A percentile compares a stretch with the other conserved stretches of the same genome.
Conservation (phyloP, 2,113 vertebrate genomes). For the Pteropus alecto region DNA sequence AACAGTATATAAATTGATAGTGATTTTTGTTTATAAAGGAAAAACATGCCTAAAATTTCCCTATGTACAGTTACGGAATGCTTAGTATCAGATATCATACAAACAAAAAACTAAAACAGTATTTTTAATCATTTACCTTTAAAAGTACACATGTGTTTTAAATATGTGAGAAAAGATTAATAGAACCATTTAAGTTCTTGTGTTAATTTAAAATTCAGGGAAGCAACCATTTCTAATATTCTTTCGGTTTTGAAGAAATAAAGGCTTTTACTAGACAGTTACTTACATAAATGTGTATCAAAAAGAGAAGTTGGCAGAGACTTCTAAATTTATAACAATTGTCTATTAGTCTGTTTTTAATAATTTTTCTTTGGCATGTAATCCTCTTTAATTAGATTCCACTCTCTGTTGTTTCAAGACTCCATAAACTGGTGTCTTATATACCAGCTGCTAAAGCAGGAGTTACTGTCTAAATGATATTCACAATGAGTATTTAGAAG, state of each 20-base stretch:
- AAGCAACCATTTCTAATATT: slow-evolving; percentile 73
- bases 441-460: slow-evolving; percentile 88
- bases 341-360: slow-evolving; percentile 89
- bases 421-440: slow-evolving; percentile 88
- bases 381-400: slow-evolving; percentile 91
- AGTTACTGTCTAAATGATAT: slow-evolving; percentile 89
- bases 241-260: slow-evolving; percentile 73
- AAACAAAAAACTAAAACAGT: slow-evolving; percentile 48
- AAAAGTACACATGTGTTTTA: slow-evolving; percentile 75
- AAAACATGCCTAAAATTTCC: slow-evolving; percentile 19
- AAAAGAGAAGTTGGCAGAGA: slow-evolving; percentile 76
- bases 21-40: slow-evolving; percentile 16
- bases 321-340: slow-evolving; percentile 83
- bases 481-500: slow-evolving; percentile 89
- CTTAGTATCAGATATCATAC: background rate
- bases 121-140: slow-evolving; percentile 63
- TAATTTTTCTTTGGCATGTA: slow-evolving; percentile 89
- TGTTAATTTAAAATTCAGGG: slow-evolving; percentile 72
- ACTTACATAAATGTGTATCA: slow-evolving; percentile 72
- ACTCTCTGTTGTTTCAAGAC: slow-evolving; percentile 89
- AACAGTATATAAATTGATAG: slow-evolving; percentile 1
- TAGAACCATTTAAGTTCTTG: slow-evolving; percentile 73
- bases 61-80: background rate
- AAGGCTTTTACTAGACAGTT: slow-evolving; percentile 67
- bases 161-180: slow-evolving; percentile 75